Evolutionary conservation across 2,797 vertebrate genomes (phyloP).

Genomic region (Chiloscyllium punctatum): DNA sequence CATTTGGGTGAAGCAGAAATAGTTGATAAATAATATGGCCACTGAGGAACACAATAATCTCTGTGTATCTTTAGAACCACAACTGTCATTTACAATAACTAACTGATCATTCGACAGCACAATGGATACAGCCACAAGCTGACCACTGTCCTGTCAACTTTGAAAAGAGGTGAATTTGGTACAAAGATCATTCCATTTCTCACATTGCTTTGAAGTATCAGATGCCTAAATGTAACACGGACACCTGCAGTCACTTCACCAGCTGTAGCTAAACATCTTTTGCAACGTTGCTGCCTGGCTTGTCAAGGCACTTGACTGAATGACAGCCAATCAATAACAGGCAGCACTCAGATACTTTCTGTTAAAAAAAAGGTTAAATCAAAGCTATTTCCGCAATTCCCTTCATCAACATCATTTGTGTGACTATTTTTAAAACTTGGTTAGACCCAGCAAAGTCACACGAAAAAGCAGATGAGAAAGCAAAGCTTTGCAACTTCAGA

Average conservation of each 20-base stretch:
- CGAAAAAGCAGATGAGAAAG: not conserved
- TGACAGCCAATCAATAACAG: not conserved
- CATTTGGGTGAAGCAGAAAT: not conserved
- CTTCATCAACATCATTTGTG: not conserved
- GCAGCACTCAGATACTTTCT: not conserved
- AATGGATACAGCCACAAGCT: not conserved
- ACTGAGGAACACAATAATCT: not conserved
- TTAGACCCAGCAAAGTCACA: not conserved
- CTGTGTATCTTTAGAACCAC: not conserved
- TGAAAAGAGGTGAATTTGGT: conserved; percentile 48
- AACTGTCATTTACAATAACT: not conserved
- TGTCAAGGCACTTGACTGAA: not conserved
- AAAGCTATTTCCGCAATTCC: not conserved
- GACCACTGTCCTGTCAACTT: conserved; percentile 39
- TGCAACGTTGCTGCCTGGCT: not conserved
- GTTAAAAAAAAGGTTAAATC: not conserved
- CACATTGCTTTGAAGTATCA: conserved; percentile 50
- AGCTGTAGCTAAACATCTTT: conserved; percentile 24
- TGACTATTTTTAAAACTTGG: not conserved
- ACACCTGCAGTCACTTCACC: conserved; percentile 46
- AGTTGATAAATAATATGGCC: conserved; percentile 7
- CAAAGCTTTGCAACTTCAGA: not conserved
- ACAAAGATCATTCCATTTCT: conserved; percentile 44
- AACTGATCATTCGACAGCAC: not conserved
- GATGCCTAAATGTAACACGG: conserved; percentile 54